Percentiles rank a stretch among this genome's conserved stretches.
Conservation (phyloP, 2,797 vertebrate species). For the Phrynocephalus guinanensis region DNA sequence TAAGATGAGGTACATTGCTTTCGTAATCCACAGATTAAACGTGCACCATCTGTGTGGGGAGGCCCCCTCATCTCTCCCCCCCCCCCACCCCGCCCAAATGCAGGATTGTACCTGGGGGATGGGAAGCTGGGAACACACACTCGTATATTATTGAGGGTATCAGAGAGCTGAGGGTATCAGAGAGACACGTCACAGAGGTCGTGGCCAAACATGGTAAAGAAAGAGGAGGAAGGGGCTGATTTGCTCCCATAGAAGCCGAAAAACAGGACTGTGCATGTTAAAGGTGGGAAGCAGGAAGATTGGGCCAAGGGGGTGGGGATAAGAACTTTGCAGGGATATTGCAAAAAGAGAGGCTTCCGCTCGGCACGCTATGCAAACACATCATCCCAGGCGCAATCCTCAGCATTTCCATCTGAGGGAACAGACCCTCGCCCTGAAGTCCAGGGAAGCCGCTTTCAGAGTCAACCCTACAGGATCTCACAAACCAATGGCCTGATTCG, state of each 20-base stretch:
- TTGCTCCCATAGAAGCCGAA: no score
- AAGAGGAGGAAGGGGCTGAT: neutral
- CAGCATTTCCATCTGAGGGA: no score
- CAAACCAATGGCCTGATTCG: neutral
- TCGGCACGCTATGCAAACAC: no score
- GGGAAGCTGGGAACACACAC: neutral
- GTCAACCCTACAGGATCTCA: neutral
- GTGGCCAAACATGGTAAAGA: accelerated
- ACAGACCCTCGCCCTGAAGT: neutral
- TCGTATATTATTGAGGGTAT: accelerated
- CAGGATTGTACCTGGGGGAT: constrained; percentile 48
- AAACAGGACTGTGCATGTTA: no score
- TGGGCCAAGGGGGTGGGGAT: neutral
- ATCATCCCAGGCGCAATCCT: neutral
- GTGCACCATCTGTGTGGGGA: constrained; percentile 58
- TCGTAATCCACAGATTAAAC: constrained; percentile 66
- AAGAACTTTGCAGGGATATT: neutral
- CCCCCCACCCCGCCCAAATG: neutral
- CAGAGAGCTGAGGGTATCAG: accelerated
- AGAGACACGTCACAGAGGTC: neutral
- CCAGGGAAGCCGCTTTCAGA: no score
- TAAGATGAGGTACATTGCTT: constrained; percentile 45
- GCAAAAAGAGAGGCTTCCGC: no score
- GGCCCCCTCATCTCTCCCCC: neutral
- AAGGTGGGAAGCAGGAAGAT: no score